Evolutionary conservation across 1,140 invertebrate species (phyloP).

Genomic region (Solen grandis): DNA sequence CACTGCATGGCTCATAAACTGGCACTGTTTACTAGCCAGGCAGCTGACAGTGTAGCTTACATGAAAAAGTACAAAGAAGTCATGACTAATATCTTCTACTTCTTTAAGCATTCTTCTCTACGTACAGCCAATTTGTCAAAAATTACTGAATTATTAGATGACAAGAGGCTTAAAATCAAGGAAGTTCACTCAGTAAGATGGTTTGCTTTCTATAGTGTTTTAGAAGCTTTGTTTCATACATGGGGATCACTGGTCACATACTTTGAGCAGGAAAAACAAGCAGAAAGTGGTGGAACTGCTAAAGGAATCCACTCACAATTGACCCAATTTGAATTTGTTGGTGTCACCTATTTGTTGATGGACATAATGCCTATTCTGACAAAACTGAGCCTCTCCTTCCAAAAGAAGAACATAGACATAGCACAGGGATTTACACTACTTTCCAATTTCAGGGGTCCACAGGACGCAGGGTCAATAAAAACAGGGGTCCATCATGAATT

Average conservation of each 20-base stretch:
- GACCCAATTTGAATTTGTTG: slow-evolving; percentile 7
- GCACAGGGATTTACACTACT: no score
- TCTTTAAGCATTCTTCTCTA: slow-evolving; percentile 33
- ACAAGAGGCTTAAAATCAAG: slow-evolving; percentile 28
- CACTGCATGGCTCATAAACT: slow-evolving; percentile 32
- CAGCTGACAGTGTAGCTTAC: slow-evolving; percentile 10
- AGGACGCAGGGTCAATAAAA: no score
- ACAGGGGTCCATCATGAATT: no score
- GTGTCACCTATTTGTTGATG: slow-evolving; percentile 13
- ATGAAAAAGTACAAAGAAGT: slow-evolving; percentile 22
- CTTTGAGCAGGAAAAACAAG: slow-evolving; percentile 32
- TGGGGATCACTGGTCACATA: slow-evolving; percentile 15
- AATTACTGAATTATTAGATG: not conserved
- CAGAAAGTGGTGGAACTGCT: slow-evolving; percentile 6
- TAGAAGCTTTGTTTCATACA: slow-evolving; percentile 9
- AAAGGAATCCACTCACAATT: slow-evolving; percentile 6
- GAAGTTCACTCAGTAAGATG: not conserved
- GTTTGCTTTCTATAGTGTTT: slow-evolving; percentile 18
- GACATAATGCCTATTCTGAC: slow-evolving; percentile 6
- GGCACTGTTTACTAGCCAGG: slow-evolving; percentile 14
- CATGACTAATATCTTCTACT: not conserved
- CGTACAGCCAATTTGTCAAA: slow-evolving; percentile 21
- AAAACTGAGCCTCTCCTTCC: slow-evolving; percentile 9
- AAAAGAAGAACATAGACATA: slow-evolving; percentile 17
- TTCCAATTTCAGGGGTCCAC: no score